Evolutionary conservation across 2,888 invertebrate genomes (phyloP).

Genomic region (Bombylius major): DNA sequence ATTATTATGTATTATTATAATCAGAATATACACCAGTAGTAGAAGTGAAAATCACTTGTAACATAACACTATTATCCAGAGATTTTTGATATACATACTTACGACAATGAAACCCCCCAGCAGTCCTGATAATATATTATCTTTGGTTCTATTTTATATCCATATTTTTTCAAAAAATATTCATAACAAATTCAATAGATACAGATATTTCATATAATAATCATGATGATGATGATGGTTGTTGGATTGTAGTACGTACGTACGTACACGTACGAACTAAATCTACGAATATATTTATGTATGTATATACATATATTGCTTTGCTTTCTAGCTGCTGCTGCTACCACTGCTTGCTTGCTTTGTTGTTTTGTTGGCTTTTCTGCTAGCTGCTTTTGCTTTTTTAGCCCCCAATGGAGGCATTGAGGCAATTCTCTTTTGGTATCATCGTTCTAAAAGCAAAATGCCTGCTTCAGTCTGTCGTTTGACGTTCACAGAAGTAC

Average conservation of each 20-base stretch:
- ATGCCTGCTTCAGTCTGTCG: conserved; percentile 35
- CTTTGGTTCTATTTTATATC: too few species aligned
- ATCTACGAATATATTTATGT: too few species aligned
- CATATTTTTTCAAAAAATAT: not conserved
- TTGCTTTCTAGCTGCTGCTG: too few species aligned
- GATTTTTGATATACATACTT: not conserved
- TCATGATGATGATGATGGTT: too few species aligned
- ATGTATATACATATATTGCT: too few species aligned
- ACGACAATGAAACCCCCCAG: not conserved
- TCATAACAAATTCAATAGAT: not conserved
- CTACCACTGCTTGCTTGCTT: not conserved
- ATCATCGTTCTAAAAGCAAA: conserved; percentile 30
- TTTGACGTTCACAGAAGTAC: conserved; percentile 29
- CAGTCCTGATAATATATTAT: too few species aligned
- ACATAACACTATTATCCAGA: too few species aligned
- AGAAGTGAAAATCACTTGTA: not conserved
- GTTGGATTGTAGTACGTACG: too few species aligned
- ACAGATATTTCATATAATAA: too few species aligned
- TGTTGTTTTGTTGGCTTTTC: not conserved
- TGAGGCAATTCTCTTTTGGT: conserved; percentile 18
- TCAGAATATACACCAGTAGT: not conserved
- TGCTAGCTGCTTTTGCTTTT: not conserved
- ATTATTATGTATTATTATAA: not conserved
- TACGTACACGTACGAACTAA: too few species aligned
- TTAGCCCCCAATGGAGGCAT: not conserved